Percentiles rank a stretch among this genome's conserved stretches.
These are phyloP conservation scores for Smutsia gigantea DNA, from an alignment of 2,797 vertebrate species.

Conservation along the genomic window DNA sequence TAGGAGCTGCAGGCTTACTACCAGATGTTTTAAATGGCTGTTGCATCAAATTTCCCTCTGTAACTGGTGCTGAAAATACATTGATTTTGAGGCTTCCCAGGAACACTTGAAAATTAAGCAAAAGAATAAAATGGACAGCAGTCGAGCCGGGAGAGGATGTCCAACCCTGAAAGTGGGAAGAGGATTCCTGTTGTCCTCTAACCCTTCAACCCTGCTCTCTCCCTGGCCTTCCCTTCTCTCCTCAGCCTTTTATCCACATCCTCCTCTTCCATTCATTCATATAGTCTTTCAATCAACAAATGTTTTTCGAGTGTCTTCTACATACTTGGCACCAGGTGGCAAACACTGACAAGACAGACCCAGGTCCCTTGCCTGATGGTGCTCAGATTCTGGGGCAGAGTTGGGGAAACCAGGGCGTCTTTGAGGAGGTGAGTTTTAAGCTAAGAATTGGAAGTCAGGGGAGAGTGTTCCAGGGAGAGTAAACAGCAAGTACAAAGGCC, in stretches of 20 bases:
- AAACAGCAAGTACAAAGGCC: not conserved
- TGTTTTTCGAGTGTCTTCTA: not conserved
- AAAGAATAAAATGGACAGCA: not conserved
- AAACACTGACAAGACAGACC: not conserved
- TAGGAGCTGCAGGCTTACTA: constrained; percentile 91
- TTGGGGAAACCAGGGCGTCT: not conserved
- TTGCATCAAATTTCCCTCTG: constrained; percentile 92
- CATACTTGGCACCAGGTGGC: not conserved
- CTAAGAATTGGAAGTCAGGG: constrained; percentile 12
- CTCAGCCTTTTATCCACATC: not conserved
- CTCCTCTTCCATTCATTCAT: not conserved
- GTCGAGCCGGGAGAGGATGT: not conserved
- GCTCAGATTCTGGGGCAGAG: not conserved
- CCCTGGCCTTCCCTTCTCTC: not conserved
- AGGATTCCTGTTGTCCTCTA: not conserved
- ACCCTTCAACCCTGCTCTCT: not conserved
- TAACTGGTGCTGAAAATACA: constrained; percentile 92
- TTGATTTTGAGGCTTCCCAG: constrained; percentile 92
- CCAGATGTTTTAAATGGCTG: constrained; percentile 92
- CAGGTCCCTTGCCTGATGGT: not conserved
- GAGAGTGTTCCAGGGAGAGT: not conserved
- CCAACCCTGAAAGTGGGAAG: not conserved
- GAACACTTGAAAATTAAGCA: constrained; percentile 88
- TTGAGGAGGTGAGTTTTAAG: constrained; percentile 14
- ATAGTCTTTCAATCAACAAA: not conserved